Evolutionary conservation across 1,140 invertebrate genomes (phyloP), one percentile per base, ranked within the genome.

Genomic region (Penaeus japonicus): DNA sequence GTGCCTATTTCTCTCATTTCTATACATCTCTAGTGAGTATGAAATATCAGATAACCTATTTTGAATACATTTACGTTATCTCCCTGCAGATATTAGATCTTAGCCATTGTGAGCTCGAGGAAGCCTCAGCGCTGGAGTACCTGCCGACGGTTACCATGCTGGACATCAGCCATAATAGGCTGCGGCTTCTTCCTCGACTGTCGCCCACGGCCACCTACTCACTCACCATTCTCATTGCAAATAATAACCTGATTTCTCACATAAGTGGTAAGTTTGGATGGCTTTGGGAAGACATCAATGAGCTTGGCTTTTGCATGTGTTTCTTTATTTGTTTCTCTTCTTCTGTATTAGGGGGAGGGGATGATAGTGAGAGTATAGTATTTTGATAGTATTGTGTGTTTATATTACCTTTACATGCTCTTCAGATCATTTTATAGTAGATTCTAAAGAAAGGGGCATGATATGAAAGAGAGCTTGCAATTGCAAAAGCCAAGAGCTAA

Each of bases 71-170:
- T 47, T 47, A 15, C 47, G 10, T 15, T 47, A 1, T 47, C 7
- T 47, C 15, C 15, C 47, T 15, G 35, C 32, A 83, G 81, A 59
- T 83, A 62, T n/a, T 83, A 83, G 81, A 83, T 59, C 59, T 83
- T 24, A 83, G 81, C 35, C 81, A 83, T 47, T 83, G 81, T 83
- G 81, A 83, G 59, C 32, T 83, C 12, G 81, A 83, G 18, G 81
- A 83, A 65, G 81, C 81, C 27, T 83, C 81, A 39, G 81, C 81
- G 5, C 35, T 83, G 27, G 57, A 83, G n/a, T 65, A 62, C 57
- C 59, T 83, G n/a, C 81, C 81, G 2, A 62, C 57, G 15, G 81
- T 83, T 27, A 59, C 81, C 1, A 39, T 62, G 15, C 24, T 83
- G 15, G 81, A 83, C 30, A 35, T 83, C 22, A 83, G 81, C 24